phyloP scores from a whole-genome alignment of 2,797 vertebrate genomes.

The Carduelis carduelis region DNA sequence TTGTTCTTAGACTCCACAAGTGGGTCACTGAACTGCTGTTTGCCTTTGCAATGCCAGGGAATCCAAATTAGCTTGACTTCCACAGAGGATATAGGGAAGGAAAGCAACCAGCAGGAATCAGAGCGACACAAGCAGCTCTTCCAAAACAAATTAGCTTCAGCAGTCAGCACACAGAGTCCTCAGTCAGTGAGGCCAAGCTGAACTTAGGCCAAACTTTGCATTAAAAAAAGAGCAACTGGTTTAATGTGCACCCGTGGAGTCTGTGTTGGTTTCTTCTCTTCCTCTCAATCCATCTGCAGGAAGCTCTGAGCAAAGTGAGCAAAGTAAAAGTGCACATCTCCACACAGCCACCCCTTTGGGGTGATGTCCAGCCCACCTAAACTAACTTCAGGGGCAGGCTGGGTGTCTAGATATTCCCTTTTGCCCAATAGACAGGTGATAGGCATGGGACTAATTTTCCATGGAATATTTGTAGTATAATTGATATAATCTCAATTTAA shows the following conservation, averaged over 20 bases:
- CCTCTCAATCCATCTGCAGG: background rate
- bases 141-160: conserved; percentile 14
- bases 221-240: background rate
- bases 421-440: no score
- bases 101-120: background rate
- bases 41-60: background rate
- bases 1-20: background rate
- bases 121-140: background rate
- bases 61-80: conserved; percentile 23
- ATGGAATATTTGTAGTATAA: background rate
- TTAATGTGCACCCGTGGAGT: background rate
- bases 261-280: background rate
- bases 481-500: background rate
- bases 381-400: background rate
- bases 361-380: background rate
- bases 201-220: background rate
- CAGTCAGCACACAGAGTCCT: conserved; percentile 8
- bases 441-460: background rate
- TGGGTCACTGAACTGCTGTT: conserved; percentile 9
- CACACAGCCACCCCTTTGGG: fast-evolving
- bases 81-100: background rate
- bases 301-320: background rate
- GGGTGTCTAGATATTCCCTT: background rate
- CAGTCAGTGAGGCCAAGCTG: background rate
- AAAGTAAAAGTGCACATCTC: background rate